These are phyloP conservation scores for Thymallus thymallus DNA, from an alignment of 2,113 vertebrate species.

Conservation along the genomic window DNA sequence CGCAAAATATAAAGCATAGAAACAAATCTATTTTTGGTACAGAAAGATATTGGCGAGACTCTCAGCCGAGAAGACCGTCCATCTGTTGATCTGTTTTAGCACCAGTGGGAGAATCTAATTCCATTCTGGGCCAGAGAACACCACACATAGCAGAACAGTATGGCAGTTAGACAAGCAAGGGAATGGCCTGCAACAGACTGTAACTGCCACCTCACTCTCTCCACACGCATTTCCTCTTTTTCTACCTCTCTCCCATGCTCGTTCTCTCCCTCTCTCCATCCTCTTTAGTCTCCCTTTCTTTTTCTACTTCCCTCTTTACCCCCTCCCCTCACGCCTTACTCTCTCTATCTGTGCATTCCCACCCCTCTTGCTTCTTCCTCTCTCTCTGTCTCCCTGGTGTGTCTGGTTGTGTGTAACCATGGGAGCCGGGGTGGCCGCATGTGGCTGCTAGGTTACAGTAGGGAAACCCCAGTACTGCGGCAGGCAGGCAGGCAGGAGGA, in stretches of 20 bases:
- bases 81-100: conserved; percentile 37
- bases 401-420: neutral
- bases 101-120: conserved; percentile 20
- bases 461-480: conserved; percentile 20
- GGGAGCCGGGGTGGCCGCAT: neutral
- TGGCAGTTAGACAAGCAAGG: conserved; percentile 37
- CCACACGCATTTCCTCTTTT: too few species aligned
- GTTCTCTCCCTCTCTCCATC: neutral
- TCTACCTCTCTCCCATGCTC: neutral
- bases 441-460: conserved; percentile 30
- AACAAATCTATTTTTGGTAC: neutral
- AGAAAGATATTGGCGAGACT: neutral
- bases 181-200: conserved; percentile 18
- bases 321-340: neutral
- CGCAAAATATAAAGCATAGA: neutral
- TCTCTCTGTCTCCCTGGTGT: neutral
- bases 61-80: neutral
- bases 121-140: conserved; percentile 29
- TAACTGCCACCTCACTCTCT: neutral
- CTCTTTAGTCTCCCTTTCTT: neutral
- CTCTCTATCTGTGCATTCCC: neutral
- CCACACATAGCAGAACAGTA: conserved; percentile 12
- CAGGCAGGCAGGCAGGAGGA: neutral
- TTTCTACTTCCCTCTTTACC: neutral
- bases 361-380: neutral